Evolutionary conservation across 2,113 vertebrate genomes (phyloP).

Genomic region (Pseudorasbora parva): DNA sequence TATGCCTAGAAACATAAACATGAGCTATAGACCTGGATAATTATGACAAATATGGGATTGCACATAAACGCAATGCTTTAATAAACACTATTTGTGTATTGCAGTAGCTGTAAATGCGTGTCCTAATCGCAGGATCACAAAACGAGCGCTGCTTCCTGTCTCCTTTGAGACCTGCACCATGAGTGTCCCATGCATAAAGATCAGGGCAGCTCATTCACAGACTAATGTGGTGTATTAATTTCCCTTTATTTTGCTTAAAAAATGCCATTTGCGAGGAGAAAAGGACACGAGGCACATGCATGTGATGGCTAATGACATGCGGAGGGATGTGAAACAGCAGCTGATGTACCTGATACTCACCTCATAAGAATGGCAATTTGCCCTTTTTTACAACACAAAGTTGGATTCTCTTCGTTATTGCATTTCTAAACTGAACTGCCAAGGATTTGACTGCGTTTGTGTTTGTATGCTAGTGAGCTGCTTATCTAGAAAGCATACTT

Average conservation of each 20-base stretch:
- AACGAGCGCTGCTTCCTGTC: neutral
- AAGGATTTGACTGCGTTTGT: neutral
- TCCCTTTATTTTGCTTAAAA: slow-evolving; percentile 51
- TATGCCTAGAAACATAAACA: neutral
- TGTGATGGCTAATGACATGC: slow-evolving; percentile 29
- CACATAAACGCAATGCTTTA: neutral
- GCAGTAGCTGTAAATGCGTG: neutral
- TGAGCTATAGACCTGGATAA: neutral
- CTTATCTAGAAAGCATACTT: neutral
- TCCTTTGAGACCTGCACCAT: neutral
- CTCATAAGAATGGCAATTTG: neutral
- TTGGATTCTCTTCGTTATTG: neutral
- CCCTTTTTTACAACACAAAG: neutral
- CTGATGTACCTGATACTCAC: neutral
- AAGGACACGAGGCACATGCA: slow-evolving; percentile 35
- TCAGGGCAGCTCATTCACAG: slow-evolving; percentile 29
- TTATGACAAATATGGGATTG: neutral
- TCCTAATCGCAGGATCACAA: slow-evolving; percentile 9
- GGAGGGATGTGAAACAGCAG: neutral
- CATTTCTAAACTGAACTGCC: neutral
- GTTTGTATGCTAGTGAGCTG: neutral
- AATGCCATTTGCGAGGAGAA: slow-evolving; percentile 18
- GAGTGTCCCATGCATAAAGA: slow-evolving; percentile 54
- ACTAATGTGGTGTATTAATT: slow-evolving; percentile 50
- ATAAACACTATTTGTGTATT: neutral